phyloP scores from a whole-genome alignment of 2,797 vertebrate genomes.

The Gallirallus australis region DNA sequence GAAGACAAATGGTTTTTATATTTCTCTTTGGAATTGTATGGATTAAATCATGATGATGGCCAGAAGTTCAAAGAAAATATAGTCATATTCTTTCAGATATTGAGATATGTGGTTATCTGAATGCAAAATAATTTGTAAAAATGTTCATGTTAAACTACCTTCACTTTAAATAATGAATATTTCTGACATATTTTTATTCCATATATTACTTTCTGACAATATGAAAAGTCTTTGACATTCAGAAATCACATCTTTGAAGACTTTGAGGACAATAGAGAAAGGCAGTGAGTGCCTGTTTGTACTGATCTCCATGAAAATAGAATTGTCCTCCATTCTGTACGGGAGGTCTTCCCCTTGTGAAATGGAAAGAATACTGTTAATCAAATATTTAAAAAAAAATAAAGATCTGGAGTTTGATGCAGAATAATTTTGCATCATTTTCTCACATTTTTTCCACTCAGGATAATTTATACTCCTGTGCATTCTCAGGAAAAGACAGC shows the following conservation, averaged over 20 bases:
- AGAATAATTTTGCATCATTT: neutral
- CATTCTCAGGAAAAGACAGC: neutral
- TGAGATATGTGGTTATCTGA: neutral
- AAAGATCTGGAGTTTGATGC: neutral
- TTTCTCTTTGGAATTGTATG: neutral
- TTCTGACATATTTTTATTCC: neutral
- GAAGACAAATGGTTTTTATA: neutral
- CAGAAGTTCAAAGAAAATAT: neutral
- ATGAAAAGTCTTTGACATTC: neutral
- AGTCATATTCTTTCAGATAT: neutral
- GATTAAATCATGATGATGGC: neutral
- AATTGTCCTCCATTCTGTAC: neutral
- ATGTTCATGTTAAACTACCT: neutral
- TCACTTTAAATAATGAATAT: neutral
- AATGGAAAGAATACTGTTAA: slow-evolving; percentile 15
- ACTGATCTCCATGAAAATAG: slow-evolving; percentile 33
- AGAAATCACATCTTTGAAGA: neutral
- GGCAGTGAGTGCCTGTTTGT: neutral
- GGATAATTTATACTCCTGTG: neutral
- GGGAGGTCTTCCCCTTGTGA: neutral
- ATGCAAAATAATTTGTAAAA: neutral
- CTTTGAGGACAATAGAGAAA: neutral
- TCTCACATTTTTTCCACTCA: neutral
- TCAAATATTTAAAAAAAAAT: neutral
- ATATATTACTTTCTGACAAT: neutral